Evolutionary conservation across 2,888 invertebrate genomes (phyloP).

Genomic region (Caradrina kadenii): DNA sequence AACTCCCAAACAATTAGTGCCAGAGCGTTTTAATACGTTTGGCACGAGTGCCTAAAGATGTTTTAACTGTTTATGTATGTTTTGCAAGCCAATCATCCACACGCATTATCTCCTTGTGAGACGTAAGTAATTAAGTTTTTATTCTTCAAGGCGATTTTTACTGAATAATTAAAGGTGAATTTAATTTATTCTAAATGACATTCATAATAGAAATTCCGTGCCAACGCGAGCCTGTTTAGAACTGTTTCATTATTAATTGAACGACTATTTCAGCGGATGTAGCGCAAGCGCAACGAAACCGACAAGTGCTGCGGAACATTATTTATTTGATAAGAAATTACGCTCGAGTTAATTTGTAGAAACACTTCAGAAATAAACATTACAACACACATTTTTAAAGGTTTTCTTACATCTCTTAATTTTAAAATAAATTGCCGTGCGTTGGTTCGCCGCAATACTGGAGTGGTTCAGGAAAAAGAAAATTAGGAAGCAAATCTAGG

Average conservation of each 20-base stretch:
- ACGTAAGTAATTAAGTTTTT: neutral
- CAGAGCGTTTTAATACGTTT: constrained; percentile 36
- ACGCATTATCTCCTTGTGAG: neutral
- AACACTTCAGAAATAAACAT: constrained; percentile 16
- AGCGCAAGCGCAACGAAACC: constrained; percentile 29
- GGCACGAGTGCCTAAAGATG: constrained; percentile 16
- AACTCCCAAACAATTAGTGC: constrained; percentile 31
- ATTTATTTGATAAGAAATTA: constrained; percentile 45
- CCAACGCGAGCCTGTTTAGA: constrained; percentile 3
- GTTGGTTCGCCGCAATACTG: too few relatives aligned
- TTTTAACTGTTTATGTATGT: constrained; percentile 9
- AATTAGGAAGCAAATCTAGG: too few relatives aligned
- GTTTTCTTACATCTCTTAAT: neutral
- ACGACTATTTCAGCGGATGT: constrained; percentile 42
- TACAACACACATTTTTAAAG: neutral
- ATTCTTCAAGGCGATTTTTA: neutral
- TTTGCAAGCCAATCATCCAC: constrained; percentile 8
- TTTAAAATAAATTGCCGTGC: too few relatives aligned
- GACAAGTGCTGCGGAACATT: constrained; percentile 40
- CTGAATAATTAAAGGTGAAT: constrained; percentile 1
- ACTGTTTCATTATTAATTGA: constrained; percentile 28
- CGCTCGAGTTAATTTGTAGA: constrained; percentile 24
- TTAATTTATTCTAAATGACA: neutral
- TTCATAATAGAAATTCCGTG: neutral
- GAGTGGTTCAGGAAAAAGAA: too few relatives aligned